phyloP scores from a whole-genome alignment of 1,140 invertebrate species.

The Drosophila ananassae region DNA sequence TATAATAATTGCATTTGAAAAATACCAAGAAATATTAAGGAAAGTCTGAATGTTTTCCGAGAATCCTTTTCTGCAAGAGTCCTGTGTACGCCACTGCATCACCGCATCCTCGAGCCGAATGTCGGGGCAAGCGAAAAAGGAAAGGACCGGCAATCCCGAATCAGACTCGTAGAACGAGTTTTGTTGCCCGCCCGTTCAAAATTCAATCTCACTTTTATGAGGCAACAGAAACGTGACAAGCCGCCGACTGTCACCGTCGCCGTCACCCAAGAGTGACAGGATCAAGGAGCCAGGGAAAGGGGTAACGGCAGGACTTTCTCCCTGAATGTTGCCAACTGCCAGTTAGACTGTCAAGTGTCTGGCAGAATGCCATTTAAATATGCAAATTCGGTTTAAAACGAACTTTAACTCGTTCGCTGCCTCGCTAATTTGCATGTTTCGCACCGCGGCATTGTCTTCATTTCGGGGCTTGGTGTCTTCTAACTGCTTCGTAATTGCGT shows the following conservation, averaged over 20 bases:
- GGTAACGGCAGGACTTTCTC: not conserved
- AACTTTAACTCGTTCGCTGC: slow-evolving; percentile 77
- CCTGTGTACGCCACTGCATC: not conserved
- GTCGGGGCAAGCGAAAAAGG: slow-evolving; percentile 30
- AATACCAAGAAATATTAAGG: not conserved
- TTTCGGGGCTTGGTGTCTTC: slow-evolving; percentile 20
- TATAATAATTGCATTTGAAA: too few species aligned
- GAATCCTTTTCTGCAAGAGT: not conserved
- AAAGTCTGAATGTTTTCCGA: not conserved
- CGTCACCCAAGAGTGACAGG: slow-evolving; percentile 47
- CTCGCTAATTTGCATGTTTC: slow-evolving; percentile 77
- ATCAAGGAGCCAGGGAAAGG: slow-evolving; percentile 28
- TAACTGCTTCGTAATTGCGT: slow-evolving; percentile 69
- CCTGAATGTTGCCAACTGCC: slow-evolving; percentile 55
- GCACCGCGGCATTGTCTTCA: slow-evolving; percentile 64
- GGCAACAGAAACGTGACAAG: slow-evolving; percentile 76
- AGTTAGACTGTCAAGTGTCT: slow-evolving; percentile 68
- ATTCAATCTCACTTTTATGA: slow-evolving; percentile 82
- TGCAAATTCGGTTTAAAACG: slow-evolving; percentile 73
- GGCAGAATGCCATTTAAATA: slow-evolving; percentile 78
- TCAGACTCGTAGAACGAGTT: slow-evolving; percentile 29
- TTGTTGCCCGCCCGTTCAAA: slow-evolving; percentile 63
- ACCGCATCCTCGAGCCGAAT: not conserved
- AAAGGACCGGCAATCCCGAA: slow-evolving; percentile 54
- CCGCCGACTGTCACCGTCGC: slow-evolving; percentile 55